These are phyloP conservation scores for Brachionus plicatilis DNA, from an alignment of 1,140 invertebrate genomes.

Conservation along the genomic window DNA sequence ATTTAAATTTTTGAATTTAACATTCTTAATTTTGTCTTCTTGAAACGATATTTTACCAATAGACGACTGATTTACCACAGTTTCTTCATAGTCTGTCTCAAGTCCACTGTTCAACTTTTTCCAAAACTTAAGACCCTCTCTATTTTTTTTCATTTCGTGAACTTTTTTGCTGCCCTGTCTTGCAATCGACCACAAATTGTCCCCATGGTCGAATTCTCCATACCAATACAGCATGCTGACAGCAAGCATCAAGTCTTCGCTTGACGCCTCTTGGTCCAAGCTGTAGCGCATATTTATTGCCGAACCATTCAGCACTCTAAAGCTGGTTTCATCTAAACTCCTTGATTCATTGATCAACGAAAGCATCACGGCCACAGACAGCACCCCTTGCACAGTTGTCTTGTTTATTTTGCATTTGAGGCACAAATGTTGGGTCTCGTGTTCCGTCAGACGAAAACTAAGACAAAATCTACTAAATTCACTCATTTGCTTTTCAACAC, in stretches of 20 bases:
- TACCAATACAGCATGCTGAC: conserved; percentile 1
- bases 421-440: not conserved
- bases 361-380: not conserved
- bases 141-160: not conserved
- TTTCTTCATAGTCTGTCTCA: not conserved
- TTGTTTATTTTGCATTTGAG: not conserved
- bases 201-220: not conserved
- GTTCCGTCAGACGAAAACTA: not conserved
- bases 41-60: not conserved
- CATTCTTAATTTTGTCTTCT: not conserved
- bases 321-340: not conserved
- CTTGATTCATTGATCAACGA: conserved; percentile 6
- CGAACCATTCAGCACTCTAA: not conserved
- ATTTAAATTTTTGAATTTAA: not conserved
- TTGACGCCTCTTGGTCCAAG: not conserved
- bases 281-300: not conserved
- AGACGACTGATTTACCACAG: not conserved
- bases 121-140: not conserved
- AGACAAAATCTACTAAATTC: not conserved
- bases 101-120: not conserved
- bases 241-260: not conserved
- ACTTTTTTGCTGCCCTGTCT: not conserved
- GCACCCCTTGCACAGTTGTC: not conserved
- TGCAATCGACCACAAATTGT: not conserved
- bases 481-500: not conserved